Conservation (phyloP, 2,113 vertebrate species). For the Rhagologus leucostigma region DNA sequence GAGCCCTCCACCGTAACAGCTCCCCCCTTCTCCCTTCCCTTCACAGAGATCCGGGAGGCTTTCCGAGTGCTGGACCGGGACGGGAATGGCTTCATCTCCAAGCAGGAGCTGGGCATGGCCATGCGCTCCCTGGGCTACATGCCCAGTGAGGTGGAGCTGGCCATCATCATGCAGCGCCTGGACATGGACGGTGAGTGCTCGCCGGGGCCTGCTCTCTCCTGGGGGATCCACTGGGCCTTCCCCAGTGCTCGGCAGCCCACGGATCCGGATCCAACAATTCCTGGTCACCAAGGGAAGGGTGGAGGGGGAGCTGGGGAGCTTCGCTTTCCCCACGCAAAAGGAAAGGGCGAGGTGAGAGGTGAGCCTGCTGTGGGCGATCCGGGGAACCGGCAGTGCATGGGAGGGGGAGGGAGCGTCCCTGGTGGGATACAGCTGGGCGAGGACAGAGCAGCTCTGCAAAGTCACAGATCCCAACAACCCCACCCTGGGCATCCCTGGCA, state of each 20-base stretch:
- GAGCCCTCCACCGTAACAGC: not conserved
- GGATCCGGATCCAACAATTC: not conserved
- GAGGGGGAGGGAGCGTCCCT: not conserved
- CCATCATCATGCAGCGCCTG: slow-evolving; percentile 98
- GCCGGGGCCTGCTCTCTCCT: not conserved
- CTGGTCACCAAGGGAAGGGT: not conserved
- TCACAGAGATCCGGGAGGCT: slow-evolving; percentile 94
- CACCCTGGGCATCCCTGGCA: not conserved
- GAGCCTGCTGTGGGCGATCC: not conserved
- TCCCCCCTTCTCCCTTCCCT: slow-evolving; percentile 42
- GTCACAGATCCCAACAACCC: not conserved
- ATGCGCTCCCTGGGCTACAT: slow-evolving; percentile 99
- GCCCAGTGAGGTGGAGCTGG: slow-evolving; percentile 98
- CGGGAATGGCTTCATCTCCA: slow-evolving; percentile 98
- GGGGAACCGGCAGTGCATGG: accelerated
- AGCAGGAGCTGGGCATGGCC: slow-evolving; percentile 99
- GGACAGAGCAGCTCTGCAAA: not conserved
- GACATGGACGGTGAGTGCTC: slow-evolving; percentile 90
- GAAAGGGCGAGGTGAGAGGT: not conserved
- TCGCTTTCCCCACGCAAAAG: not conserved
- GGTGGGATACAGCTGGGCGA: not conserved
- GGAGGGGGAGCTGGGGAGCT: not conserved
- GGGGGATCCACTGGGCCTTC: accelerated
- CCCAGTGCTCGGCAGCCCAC: not conserved
- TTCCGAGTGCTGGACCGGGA: slow-evolving; percentile 96